Percentiles rank a stretch among this genome's conserved stretches.
Evolutionary conservation across 2,888 invertebrate genomes (phyloP).

Genomic region (Venusia cambrica): DNA sequence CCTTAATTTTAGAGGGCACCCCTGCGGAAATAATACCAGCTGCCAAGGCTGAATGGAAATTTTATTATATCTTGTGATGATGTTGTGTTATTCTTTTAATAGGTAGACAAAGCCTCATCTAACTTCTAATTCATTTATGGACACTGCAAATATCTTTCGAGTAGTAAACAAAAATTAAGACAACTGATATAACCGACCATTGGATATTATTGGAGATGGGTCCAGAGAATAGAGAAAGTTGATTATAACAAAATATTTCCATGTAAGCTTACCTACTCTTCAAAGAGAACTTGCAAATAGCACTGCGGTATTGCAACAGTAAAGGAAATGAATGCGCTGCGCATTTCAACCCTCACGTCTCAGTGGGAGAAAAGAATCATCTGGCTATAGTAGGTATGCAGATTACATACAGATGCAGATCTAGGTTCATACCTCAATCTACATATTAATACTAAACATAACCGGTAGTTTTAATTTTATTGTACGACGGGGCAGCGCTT

Average conservation of each 20-base stretch:
- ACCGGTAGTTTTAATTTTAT: too few species aligned
- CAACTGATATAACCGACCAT: not conserved
- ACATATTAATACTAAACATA: too few species aligned
- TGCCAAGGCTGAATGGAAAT: constrained; percentile 27
- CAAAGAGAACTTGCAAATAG: constrained; percentile 6
- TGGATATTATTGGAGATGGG: too few species aligned
- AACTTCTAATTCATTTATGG: too few species aligned
- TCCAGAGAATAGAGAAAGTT: too few species aligned
- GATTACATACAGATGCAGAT: too few species aligned
- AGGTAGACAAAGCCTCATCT: too few species aligned
- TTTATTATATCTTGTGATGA: constrained; percentile 3
- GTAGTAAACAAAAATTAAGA: not conserved
- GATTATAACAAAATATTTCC: too few species aligned
- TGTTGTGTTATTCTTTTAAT: too few species aligned
- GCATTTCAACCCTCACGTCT: constrained; percentile 7
- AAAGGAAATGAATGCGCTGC: constrained; percentile 10
- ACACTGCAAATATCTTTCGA: too few species aligned
- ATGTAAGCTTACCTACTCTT: too few species aligned
- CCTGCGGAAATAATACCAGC: constrained; percentile 23
- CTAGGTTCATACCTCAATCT: not conserved
- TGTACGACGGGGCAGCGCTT: too few species aligned
- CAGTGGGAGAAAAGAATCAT: constrained; percentile 2
- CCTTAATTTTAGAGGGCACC: constrained; percentile 51
- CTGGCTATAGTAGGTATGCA: constrained; percentile 8
- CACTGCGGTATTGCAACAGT: constrained; percentile 4